A percentile compares a stretch with the other conserved stretches of the same genome.
These are phyloP conservation scores for Drosophila demipolita DNA, from an alignment of 2,888 invertebrate species.

Conservation along the genomic window DNA sequence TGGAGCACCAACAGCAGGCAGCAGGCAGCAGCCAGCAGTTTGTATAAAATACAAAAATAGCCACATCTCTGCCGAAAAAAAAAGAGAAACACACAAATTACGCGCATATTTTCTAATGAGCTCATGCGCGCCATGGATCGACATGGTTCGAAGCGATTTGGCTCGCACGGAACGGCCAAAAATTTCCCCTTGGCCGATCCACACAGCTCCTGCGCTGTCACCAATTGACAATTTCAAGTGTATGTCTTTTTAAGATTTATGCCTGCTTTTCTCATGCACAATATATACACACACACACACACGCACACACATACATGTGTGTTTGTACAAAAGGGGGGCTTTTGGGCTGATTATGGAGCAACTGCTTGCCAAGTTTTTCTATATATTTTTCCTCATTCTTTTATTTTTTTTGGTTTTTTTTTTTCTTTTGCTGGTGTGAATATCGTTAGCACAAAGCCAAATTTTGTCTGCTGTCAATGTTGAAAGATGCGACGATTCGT, in stretches of 20 bases:
- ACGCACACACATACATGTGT: neutral
- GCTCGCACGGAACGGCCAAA: conserved; percentile 41
- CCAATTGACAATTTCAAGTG: conserved; percentile 49
- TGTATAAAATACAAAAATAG: conserved; percentile 70
- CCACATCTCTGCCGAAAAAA: neutral
- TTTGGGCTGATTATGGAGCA: conserved; percentile 40
- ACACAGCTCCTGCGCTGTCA: conserved; percentile 14
- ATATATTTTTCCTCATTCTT: conserved; percentile 13
- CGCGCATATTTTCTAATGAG: conserved; percentile 80
- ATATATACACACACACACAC: neutral
- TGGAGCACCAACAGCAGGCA: conserved; percentile 37
- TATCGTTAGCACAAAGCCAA: conserved; percentile 76
- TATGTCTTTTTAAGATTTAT: conserved; percentile 69
- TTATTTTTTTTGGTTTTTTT: conserved; percentile 27
- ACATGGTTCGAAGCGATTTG: conserved; percentile 67
- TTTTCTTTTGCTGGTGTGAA: conserved; percentile 10
- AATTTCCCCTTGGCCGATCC: conserved; percentile 5
- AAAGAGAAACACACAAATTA: conserved; percentile 70
- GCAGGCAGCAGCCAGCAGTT: conserved; percentile 15
- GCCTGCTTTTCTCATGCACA: conserved; percentile 27
- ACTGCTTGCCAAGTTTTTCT: conserved; percentile 50
- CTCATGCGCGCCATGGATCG: conserved; percentile 71
- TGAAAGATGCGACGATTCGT: conserved; percentile 73
- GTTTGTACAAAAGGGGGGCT: neutral
- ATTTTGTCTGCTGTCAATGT: conserved; percentile 68